Evolutionary conservation across 2,113 vertebrate species (phyloP), one percentile per base, ranked within the genome.

Genomic region (Hiodon tergisus): DNA sequence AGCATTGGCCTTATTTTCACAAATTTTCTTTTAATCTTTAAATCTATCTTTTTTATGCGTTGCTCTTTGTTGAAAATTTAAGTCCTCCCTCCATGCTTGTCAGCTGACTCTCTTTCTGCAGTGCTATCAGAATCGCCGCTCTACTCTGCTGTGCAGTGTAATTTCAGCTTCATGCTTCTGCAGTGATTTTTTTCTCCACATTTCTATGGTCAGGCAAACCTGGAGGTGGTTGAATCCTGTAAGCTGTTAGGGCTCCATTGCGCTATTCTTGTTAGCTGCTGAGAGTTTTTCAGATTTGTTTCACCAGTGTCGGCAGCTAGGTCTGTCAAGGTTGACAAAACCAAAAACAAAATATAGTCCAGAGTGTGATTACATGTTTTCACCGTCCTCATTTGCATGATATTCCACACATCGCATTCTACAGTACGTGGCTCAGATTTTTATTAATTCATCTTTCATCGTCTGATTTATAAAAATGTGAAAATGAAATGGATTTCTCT

Each of bases 401-500:
- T 17, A 6, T 31, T 7, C 61, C 31, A 66, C 63, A 66, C 48
- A 47, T 3, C 63, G 8, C 6, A n/a, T n/a, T n/a, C n/a, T n/a
- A n/a, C n/a, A n/a, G n/a, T n/a, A n/a, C n/a, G n/a, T n/a, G n/a
- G n/a, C n/a, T n/a, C n/a, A n/a, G n/a, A n/a, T n/a, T n/a, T n/a
- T n/a, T n/a, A n/a, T n/a, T n/a, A 11, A 11, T 11, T 9, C 48
- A 17, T 48, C 16, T 66, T 66, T 66, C 48, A 66, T 66, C 9
- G 63, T 48, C 46, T 13, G 10, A 11, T 74, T 74, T 10, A 67
- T 31, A 31, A 31, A 31, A 31, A 31, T 2, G 31, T 31, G 31
- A 31, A 31, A 31, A 31, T 31, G 71, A 76, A 67, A 81, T 77
- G 77, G 81, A 73, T 68, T 59, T 69, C 31, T 31, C 31, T 31